Conservation (phyloP, 2,888 invertebrate genomes). For the Heteromurus nitidus region DNA sequence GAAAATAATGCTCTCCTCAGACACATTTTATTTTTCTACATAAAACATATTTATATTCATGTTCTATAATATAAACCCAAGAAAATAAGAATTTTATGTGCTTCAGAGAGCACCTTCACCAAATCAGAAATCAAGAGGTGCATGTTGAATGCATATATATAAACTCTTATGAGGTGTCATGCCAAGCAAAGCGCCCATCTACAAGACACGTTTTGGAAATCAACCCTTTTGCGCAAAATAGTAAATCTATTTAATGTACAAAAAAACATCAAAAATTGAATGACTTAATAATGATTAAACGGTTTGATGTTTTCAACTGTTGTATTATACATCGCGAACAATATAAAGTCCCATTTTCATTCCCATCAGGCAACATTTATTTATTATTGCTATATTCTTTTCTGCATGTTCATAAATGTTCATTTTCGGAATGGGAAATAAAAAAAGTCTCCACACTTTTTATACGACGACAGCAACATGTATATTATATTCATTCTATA, state of each 20-base stretch:
- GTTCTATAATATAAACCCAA: too few species aligned
- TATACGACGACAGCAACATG: conserved; percentile 25
- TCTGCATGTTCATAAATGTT: conserved; percentile 44
- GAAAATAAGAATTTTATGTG: too few species aligned
- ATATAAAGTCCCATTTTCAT: neutral
- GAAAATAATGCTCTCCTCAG: too few species aligned
- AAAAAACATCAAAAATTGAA: conserved; percentile 49
- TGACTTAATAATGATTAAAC: conserved; percentile 65
- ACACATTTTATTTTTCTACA: too few species aligned
- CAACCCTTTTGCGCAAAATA: conserved; percentile 36
- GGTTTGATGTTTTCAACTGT: conserved; percentile 23
- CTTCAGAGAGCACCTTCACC: too few species aligned
- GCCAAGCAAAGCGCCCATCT: conserved; percentile 2
- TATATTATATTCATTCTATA: conserved; percentile 2
- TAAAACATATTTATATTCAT: too few species aligned
- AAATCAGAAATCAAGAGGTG: too few species aligned
- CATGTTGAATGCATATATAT: too few species aligned
- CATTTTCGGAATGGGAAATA: conserved; percentile 50
- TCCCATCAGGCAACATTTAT: conserved; percentile 18
- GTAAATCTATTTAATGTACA: neutral
- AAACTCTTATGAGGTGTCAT: too few species aligned
- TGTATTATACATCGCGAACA: neutral
- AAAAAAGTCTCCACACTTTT: conserved; percentile 45
- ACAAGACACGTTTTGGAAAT: conserved; percentile 54
- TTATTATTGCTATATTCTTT: too few species aligned